Base-by-base conservation (phyloP, 2,888 invertebrate genomes). In the Glyphotaelius pellucidus region DNA sequence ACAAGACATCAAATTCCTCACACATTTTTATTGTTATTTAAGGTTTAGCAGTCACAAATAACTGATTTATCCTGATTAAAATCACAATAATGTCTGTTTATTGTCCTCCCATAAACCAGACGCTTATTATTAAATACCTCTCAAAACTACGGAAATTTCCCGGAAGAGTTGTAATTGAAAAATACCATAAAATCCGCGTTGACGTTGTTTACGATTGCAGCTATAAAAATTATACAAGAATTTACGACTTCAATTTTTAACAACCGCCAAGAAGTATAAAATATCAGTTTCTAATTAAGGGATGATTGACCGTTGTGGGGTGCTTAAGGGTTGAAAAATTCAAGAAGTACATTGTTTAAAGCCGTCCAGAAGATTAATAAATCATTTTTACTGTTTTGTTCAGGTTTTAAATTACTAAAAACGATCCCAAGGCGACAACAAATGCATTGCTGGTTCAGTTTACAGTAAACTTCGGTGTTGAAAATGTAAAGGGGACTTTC, bases 141-240 rank as follows among this genome's bases (percentile, higher is more conserved):
- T n/a, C 47, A 67, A 25, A 67, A 67, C 25, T 7, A 67, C 25
- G 67, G 67, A 11, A 25, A 25, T 67, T 67, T n/a, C 67, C 67
- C 25, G 67, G 35, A 83, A 32, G 83, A 83, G 38, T 83, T 83
- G 32, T 83, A 83, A 83, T 83, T 83, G 83, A 83, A 83, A 83
- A 83, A 35, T 32, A 35, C 12, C 14, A 25, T 83, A 32, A 32
- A 83, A 14, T 83, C 67, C 67, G 5, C 67, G 67, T 67, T 67
- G 67, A 25, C n/a, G 67, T 67, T 67, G 67, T 67, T 67, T 67
- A 83, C 31, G 32, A 32, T 83, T 35, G 25, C 3, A 83, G 38
- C 19, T 83, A 35, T 83, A 83, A 83, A 83, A 83, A 38, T 25
- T 35, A 83, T 35, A 83, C 32, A 25, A 35, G 35, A 83, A 83